Evolutionary conservation across 2,797 vertebrate genomes (phyloP).

Genomic region (Sarcoramphus papa): DNA sequence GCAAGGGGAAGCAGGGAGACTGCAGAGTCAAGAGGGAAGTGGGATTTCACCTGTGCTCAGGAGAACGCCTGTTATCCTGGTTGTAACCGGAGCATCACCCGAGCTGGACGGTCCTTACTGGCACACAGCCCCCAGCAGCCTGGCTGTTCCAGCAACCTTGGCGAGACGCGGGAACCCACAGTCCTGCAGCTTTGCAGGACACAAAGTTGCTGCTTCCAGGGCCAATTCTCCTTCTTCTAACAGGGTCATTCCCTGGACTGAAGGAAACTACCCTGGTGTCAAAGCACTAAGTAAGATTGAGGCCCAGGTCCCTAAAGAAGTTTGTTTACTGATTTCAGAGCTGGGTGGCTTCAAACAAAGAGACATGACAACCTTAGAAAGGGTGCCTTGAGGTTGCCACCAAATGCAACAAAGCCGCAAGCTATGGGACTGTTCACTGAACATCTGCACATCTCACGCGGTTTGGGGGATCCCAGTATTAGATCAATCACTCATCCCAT

Average conservation of each 20-base stretch:
- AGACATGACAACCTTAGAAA: neutral
- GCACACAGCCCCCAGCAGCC: rapidly evolving
- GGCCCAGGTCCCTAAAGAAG: neutral
- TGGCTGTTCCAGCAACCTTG: neutral
- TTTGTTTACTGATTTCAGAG: neutral
- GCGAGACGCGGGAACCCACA: neutral
- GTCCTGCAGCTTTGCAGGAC: neutral
- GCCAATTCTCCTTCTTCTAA: neutral
- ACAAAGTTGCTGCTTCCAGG: neutral
- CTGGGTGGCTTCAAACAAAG: neutral
- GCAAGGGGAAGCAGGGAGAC: rapidly evolving
- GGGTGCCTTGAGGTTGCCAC: neutral
- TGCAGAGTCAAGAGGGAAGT: neutral
- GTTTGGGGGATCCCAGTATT: neutral
- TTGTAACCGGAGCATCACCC: rapidly evolving
- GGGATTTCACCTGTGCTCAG: neutral
- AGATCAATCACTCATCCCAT: neutral
- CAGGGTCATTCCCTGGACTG: neutral
- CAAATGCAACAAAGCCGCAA: neutral
- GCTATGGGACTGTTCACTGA: neutral
- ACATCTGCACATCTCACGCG: rapidly evolving
- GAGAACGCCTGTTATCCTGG: neutral
- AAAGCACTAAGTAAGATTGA: neutral
- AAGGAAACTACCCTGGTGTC: neutral
- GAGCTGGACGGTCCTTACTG: neutral